phyloP scores from a whole-genome alignment of 2,888 invertebrate species.

The Fragum fragum region DNA sequence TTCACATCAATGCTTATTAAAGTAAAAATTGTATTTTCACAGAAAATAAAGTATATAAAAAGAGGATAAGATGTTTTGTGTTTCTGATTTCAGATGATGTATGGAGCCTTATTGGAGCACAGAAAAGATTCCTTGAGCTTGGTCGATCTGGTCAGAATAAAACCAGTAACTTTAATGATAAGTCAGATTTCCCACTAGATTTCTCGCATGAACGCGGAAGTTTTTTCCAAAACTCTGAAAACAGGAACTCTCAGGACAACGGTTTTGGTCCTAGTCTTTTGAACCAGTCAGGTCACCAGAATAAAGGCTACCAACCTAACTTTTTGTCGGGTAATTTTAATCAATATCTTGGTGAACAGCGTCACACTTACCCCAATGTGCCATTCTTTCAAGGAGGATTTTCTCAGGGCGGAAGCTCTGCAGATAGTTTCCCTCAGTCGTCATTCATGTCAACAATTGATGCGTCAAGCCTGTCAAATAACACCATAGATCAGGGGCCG shows the following conservation, averaged over 20 bases:
- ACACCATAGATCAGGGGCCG: background rate
- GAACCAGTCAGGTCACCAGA: conserved; percentile 50
- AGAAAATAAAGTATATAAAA: too few relatives aligned
- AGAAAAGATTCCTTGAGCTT: conserved; percentile 60
- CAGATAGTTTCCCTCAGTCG: conserved; percentile 52
- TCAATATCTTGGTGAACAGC: conserved; percentile 45
- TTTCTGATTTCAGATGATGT: conserved; percentile 65
- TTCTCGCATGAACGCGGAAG: conserved; percentile 57
- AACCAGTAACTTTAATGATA: conserved; percentile 38
- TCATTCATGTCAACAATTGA: conserved; percentile 52
- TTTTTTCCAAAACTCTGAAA: conserved; percentile 45
- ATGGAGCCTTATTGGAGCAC: conserved; percentile 60
- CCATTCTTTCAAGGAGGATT: conserved; percentile 63
- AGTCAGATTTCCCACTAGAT: conserved; percentile 59
- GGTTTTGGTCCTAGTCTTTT: conserved; percentile 53
- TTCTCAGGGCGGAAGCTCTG: conserved; percentile 43
- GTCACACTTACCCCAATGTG: conserved; percentile 43
- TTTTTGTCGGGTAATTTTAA: conserved; percentile 49
- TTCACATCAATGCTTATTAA: too few relatives aligned
- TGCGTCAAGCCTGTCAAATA: conserved; percentile 24
- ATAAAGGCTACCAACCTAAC: conserved; percentile 49
- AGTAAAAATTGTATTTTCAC: too few relatives aligned
- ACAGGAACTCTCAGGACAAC: conserved; percentile 41
- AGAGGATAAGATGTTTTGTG: conserved; percentile 20
- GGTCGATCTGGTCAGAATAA: conserved; percentile 54